Percentiles rank a stretch among this genome's conserved stretches.
phyloP scores from a whole-genome alignment of 2,888 invertebrate species.

The Tuberolachnus salignus region DNA sequence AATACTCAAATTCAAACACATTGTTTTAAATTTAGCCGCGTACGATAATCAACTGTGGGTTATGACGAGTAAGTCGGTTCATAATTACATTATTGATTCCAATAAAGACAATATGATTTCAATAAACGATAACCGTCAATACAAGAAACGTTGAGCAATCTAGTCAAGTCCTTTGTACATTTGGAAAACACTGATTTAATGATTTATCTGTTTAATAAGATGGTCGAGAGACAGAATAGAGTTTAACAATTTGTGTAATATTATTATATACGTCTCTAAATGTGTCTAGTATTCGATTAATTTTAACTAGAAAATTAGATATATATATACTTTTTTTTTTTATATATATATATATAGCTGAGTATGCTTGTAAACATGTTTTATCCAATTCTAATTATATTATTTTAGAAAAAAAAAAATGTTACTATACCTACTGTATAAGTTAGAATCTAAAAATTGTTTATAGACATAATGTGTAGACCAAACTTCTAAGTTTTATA shows the following conservation, averaged over 20 bases:
- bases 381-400: too few relatives aligned
- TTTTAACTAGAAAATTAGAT: too few relatives aligned
- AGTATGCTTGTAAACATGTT: too few relatives aligned
- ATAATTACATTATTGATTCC: conserved; percentile 4
- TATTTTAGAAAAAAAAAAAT: too few relatives aligned
- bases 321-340: too few relatives aligned
- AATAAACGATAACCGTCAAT: background rate
- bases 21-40: conserved; percentile 12
- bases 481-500: too few relatives aligned
- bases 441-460: too few relatives aligned
- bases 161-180: background rate
- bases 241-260: background rate
- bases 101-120: background rate
- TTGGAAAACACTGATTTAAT: conserved; percentile 39
- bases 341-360: too few relatives aligned
- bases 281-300: too few relatives aligned
- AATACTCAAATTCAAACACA: conserved; percentile 7
- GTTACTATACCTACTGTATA: too few relatives aligned
- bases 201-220: conserved; percentile 25
- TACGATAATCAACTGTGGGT: conserved; percentile 34
- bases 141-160: background rate
- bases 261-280: background rate
- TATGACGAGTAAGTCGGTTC: background rate
- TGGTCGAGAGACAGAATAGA: conserved; percentile 30
- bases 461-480: too few relatives aligned